Evolutionary conservation across 2,797 vertebrate genomes (phyloP), one percentile per base, ranked within the genome.

Genomic region (Calcarius lapponicus): DNA sequence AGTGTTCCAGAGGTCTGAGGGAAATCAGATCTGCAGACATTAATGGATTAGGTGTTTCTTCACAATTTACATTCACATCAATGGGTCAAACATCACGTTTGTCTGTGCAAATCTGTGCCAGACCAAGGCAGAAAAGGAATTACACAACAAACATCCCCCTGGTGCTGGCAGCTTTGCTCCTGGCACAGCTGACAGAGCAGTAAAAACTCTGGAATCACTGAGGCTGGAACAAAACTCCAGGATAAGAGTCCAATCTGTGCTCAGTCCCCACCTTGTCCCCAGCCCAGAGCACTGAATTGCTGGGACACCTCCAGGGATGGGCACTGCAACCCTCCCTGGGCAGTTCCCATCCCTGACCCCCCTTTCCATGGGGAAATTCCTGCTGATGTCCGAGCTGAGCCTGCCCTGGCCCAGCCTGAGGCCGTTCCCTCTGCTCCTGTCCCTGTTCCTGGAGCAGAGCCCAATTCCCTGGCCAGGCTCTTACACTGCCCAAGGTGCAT

Each of bases 1-100:
- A 92, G 48, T 31, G 62, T 76, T 73, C 75, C n/a, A 72, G 65
- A 72, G 79, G 92, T 79, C 91, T 40, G 66, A 58, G 67, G 88
- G 73, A 79, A 96, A 95, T 93, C 93, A 90, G 91, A 96, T 79
- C 53, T 45, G 42, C 65, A 74, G 87, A 93, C 75, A 36, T 74
- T 62, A 94, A 91, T 56, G 74, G 85, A 93, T 93, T 86, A 60
- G 80, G 74, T 34, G 54, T 31, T 86, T 58, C 57, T 71, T 36
- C 82, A 57, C 48, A 60, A 94, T 93, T 85, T 81, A 56, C 66
- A 79, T 31, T 71, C 20, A 79, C 62, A 66, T 80, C 94, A 93
- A 31, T 13, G 66, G 71, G 71, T 48, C 80, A 86, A 58, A 84
- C 64, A 79, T 24, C 93, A 66, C 60, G 6, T 62, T 58, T 72